A percentile compares a stretch with the other conserved stretches of the same genome.
phyloP scores from a whole-genome alignment of 2,797 vertebrate genomes.

The Tenualosa thibaudeaui region DNA sequence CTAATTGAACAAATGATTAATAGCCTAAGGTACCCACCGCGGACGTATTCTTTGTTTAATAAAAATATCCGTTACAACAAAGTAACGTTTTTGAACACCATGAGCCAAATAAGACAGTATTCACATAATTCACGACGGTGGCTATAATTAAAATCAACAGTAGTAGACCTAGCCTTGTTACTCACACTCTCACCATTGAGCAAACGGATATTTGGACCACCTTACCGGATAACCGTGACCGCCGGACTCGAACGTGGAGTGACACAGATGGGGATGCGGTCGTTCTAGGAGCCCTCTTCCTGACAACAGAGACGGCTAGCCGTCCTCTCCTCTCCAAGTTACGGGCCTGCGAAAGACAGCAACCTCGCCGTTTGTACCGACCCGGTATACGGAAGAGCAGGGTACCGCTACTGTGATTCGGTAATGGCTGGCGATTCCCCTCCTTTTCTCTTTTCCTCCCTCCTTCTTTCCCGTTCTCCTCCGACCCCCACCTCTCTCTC shows the following conservation, averaged over 20 bases:
- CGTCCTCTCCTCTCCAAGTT: conserved; percentile 13
- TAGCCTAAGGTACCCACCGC: not conserved
- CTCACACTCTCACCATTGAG: not conserved
- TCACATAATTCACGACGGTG: not conserved
- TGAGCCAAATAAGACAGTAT: not conserved
- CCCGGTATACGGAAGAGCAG: conserved; percentile 45
- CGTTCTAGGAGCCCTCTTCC: conserved; percentile 32
- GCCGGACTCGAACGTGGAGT: conserved; percentile 42
- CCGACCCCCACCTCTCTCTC: conserved; percentile 37
- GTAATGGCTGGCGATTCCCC: conserved; percentile 58
- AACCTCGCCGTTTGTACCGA: conserved; percentile 34
- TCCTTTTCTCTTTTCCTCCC: conserved; percentile 53
- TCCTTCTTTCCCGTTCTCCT: conserved; percentile 49
- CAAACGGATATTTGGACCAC: conserved; percentile 31
- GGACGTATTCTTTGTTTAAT: not conserved
- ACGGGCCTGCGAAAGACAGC: conserved; percentile 16
- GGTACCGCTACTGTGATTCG: conserved; percentile 43
- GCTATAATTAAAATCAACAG: conserved; percentile 2
- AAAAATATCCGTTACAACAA: not conserved
- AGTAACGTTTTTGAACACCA: not conserved
- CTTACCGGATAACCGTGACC: conserved; percentile 57
- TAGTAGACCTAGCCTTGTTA: not conserved
- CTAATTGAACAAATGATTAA: not conserved
- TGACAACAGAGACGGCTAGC: not conserved
- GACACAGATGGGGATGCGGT: conserved; percentile 51